Conservation (phyloP, 2,113 vertebrate genomes). For the Sander lucioperca region DNA sequence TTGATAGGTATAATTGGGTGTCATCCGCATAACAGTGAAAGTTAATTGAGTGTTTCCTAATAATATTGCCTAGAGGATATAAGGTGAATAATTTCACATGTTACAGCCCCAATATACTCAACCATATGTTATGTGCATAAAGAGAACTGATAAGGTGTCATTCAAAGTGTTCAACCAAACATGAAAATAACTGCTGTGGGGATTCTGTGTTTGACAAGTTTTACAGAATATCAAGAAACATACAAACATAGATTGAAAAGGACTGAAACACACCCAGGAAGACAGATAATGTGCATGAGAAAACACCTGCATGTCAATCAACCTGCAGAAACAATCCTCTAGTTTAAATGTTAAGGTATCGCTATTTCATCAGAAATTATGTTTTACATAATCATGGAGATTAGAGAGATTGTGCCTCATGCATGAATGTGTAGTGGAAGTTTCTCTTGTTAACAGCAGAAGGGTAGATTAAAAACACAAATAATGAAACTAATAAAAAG, state of each 20-base stretch:
- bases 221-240: background rate
- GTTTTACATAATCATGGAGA: background rate
- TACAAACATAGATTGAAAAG: background rate
- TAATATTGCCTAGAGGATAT: too few species aligned
- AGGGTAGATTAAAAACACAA: too few species aligned
- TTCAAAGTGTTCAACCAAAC: conserved; percentile 5
- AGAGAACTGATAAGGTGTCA: background rate
- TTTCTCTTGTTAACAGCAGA: too few species aligned
- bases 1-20: too few species aligned
- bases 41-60: too few species aligned
- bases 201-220: background rate
- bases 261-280: background rate
- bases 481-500: too few species aligned
- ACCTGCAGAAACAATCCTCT: background rate
- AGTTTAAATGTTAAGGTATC: background rate
- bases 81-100: background rate
- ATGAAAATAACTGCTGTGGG: conserved; percentile 12
- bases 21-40: too few species aligned
- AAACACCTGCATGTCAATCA: background rate
- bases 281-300: background rate
- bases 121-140: background rate
- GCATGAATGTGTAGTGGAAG: too few species aligned
- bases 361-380: background rate
- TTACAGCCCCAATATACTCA: background rate
- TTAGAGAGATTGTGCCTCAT: background rate